These are phyloP conservation scores for Apostichopus japonicus DNA, from an alignment of 35 echinoderm and acorn worm species.

Conservation along the genomic window DNA sequence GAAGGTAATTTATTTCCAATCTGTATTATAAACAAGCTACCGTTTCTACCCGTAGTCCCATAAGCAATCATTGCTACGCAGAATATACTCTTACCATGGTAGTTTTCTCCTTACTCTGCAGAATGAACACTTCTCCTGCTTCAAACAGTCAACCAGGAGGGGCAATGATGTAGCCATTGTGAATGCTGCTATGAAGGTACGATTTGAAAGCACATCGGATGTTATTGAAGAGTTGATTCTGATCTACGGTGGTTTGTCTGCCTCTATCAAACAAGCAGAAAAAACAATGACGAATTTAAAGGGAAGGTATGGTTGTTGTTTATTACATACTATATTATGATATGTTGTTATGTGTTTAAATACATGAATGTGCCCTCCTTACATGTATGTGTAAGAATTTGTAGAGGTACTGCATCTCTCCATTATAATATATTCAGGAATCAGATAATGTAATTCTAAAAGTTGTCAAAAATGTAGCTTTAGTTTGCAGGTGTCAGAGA, in stretches of 20 bases:
- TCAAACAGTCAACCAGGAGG: conserved; percentile 41
- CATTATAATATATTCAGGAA: too few relatives aligned
- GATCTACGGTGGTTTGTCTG: conserved; percentile 13
- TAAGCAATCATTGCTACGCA: too few relatives aligned
- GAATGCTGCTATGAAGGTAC: conserved; percentile 36
- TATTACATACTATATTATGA: too few relatives aligned
- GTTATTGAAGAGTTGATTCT: conserved; percentile 22
- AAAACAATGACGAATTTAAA: conserved; percentile 1
- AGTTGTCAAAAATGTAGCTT: too few relatives aligned
- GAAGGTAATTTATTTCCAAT: too few relatives aligned
- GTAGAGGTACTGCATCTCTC: too few relatives aligned
- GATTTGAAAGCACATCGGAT: neutral
- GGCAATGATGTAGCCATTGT: conserved; percentile 30
- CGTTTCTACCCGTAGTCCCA: too few relatives aligned
- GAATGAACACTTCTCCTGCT: conserved; percentile 26
- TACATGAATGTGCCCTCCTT: neutral
- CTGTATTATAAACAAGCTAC: too few relatives aligned
- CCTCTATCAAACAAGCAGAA: neutral
- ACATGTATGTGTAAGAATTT: too few relatives aligned
- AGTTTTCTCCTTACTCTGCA: neutral
- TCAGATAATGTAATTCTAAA: too few relatives aligned
- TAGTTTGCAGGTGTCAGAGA: too few relatives aligned
- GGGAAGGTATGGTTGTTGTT: conserved; percentile 6
- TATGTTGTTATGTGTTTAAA: neutral
- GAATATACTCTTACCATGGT: too few relatives aligned